These are phyloP conservation scores for Batillaria attramentaria DNA, from an alignment of 1,140 invertebrate genomes.

Conservation along the genomic window DNA sequence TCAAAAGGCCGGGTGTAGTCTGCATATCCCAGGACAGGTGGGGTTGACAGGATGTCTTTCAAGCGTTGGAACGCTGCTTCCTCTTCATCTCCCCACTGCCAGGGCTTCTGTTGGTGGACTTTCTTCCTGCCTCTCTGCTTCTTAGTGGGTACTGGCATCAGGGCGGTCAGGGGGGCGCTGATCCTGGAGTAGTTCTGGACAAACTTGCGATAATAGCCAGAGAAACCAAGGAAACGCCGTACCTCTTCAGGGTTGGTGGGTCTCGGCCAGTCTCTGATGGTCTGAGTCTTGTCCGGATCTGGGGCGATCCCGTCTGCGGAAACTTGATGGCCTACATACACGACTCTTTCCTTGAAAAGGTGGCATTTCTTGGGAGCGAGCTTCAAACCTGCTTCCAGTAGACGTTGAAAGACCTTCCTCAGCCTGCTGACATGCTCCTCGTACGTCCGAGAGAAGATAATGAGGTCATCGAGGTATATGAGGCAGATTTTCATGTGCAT, in stretches of 20 bases:
- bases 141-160: slow-evolving; percentile 35
- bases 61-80: slow-evolving; percentile 45
- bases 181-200: slow-evolving; percentile 59
- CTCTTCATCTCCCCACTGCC: slow-evolving; percentile 36
- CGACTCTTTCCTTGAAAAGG: slow-evolving; percentile 64
- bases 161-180: slow-evolving; percentile 43
- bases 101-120: slow-evolving; percentile 23
- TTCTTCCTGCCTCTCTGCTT: slow-evolving; percentile 12
- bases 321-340: slow-evolving; percentile 53
- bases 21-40: slow-evolving; percentile 45
- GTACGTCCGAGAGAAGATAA: slow-evolving; percentile 13
- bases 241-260: slow-evolving; percentile 56
- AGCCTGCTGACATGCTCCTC: slow-evolving; percentile 24
- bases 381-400: slow-evolving; percentile 37
- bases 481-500: slow-evolving; percentile 14
- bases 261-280: slow-evolving; percentile 53
- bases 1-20: slow-evolving; percentile 43
- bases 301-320: slow-evolving; percentile 45
- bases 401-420: slow-evolving; percentile 29
- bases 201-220: slow-evolving; percentile 69
- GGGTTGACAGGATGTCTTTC: slow-evolving; percentile 31
- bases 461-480: slow-evolving; percentile 15
- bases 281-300: slow-evolving; percentile 55
- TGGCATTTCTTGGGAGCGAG: slow-evolving; percentile 50
- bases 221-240: slow-evolving; percentile 71